Percentiles rank a stretch among this genome's conserved stretches.
These are phyloP conservation scores for Eilema depressum DNA, from an alignment of 2,888 invertebrate species.

Conservation along the genomic window DNA sequence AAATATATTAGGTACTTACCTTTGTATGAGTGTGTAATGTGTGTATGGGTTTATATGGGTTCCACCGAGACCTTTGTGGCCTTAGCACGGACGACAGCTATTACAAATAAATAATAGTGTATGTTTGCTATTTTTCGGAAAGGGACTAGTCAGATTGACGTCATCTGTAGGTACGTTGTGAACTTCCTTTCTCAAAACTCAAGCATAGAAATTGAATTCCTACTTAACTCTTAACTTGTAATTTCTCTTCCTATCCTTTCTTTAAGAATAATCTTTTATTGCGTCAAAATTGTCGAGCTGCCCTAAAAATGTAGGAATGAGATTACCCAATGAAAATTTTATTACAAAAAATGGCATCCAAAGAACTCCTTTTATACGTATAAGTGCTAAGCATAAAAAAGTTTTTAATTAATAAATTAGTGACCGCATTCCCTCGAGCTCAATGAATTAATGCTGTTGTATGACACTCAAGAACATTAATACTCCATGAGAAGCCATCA, in stretches of 20 bases:
- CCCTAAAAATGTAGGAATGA: not conserved
- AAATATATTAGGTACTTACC: no score
- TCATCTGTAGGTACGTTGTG: not conserved
- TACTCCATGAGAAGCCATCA: conserved; percentile 50
- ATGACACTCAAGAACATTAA: conserved; percentile 43
- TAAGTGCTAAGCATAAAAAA: conserved; percentile 17
- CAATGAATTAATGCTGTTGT: conserved; percentile 42
- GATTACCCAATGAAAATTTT: conserved; percentile 15
- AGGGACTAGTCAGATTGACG: not conserved
- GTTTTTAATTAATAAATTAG: conserved; percentile 29
- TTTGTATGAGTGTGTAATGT: no score
- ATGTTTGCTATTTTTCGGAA: not conserved
- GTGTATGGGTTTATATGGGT: no score
- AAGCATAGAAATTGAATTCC: no score
- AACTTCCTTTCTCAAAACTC: no score
- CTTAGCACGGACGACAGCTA: no score
- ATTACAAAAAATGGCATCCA: not conserved
- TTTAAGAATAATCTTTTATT: not conserved
- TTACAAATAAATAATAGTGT: not conserved
- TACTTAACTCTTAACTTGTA: no score
- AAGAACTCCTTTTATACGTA: conserved; percentile 1
- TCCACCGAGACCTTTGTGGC: no score
- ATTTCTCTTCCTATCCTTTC: not conserved
- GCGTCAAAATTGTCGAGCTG: not conserved
- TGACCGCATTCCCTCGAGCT: conserved; percentile 32